A percentile compares a stretch with the other conserved stretches of the same genome.
These are phyloP conservation scores for human DNA, from an alignment of 2,113 vertebrate genomes.

Conservation along the genomic window GRCh38 chr12:115280001-115280500, in stretches of 20 bases:
- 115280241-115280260: not conserved
- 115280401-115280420: not conserved
- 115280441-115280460: too few species aligned
- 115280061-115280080: not conserved
- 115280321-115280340: not conserved
- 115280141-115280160: fast-evolving
- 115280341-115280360: fast-evolving
- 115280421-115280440: too few species aligned
- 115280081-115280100: not conserved
- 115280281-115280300: not conserved
- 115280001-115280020: not conserved
- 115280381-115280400: not conserved
- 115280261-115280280: not conserved
- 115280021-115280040: not conserved
- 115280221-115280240: not conserved
- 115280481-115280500: not conserved
- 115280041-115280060: not conserved
- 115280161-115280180: not conserved
- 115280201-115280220: not conserved
- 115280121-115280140: not conserved
- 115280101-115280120: not conserved
- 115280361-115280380: not conserved
- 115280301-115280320: not conserved
- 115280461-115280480: not conserved
- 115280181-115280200: not conserved